Base-by-base conservation (phyloP, 1,140 invertebrate genomes). In the Drosophila sp. region DNA sequence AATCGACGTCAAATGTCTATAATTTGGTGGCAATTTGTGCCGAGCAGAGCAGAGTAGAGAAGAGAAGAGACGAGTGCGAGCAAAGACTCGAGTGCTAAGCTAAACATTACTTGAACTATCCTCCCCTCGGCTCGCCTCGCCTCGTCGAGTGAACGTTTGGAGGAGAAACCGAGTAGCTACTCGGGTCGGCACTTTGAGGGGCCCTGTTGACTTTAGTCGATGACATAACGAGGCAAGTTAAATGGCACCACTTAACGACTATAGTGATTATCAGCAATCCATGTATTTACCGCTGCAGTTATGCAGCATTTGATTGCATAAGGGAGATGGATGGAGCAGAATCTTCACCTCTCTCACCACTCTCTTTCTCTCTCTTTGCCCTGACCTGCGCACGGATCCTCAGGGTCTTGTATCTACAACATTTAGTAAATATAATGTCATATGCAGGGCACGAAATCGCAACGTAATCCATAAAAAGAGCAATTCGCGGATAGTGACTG, bases 41-140 rank as follows among this genome's bases (percentile, higher is more conserved):
- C n/a, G n/a, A n/a, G n/a, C n/a, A n/a, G n/a, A n/a, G n/a, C n/a
- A n/a, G n/a, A n/a, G n/a, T n/a, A n/a, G n/a, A n/a, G n/a, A n/a
- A n/a, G n/a, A n/a, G n/a, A n/a, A n/a, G n/a, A n/a, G n/a, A n/a
- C n/a, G n/a, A n/a, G n/a, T n/a, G n/a, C n/a, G n/a, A n/a, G n/a
- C n/a, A n/a, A n/a, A n/a, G n/a, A n/a, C n/a, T n/a, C n/a, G n/a
- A 57, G 45, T 56, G 51, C 51, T 57, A 53, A 72, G 57, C 51
- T 57, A 53, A 72, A 58, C 69, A 72, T 50, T 51, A 65, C 69
- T 72, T 72, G 69, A 72, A 72, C 69, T 65, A 53, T 43, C 51
- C 51, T n/a, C n/a, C n/a, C n/a, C n/a, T n/a, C n/a, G n/a, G n/a
- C n/a, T n/a, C n/a, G n/a, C n/a, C n/a, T n/a, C n/a, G n/a, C n/a